Percentiles rank a stretch among this genome's conserved stretches.
Evolutionary conservation across 2,888 invertebrate genomes (phyloP).

Genomic region (Scrobipalpa costella): DNA sequence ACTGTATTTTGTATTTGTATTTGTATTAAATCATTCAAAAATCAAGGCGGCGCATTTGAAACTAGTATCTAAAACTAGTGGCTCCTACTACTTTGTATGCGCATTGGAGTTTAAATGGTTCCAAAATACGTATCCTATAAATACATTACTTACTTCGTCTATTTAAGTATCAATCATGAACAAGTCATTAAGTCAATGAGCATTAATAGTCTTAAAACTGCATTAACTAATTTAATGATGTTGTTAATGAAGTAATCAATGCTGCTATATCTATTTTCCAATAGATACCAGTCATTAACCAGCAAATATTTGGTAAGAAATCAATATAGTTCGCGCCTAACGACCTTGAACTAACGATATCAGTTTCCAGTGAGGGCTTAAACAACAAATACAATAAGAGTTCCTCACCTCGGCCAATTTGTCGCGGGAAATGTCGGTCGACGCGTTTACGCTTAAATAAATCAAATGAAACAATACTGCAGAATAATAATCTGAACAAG

Average conservation of each 20-base stretch:
- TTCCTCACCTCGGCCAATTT: slow-evolving; percentile 48
- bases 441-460: slow-evolving; percentile 58
- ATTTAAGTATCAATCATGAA: too few species aligned
- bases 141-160: too few species aligned
- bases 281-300: not conserved
- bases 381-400: not conserved
- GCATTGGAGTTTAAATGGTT: too few species aligned
- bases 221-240: too few species aligned
- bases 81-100: too few species aligned
- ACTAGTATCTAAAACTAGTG: too few species aligned
- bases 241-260: not conserved
- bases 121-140: too few species aligned
- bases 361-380: not conserved
- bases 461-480: slow-evolving; percentile 40
- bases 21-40: too few species aligned
- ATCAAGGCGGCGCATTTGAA: too few species aligned
- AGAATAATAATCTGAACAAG: not conserved
- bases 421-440: slow-evolving; percentile 56
- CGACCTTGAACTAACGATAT: slow-evolving; percentile 1
- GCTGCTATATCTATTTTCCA: not conserved
- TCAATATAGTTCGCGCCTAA: not conserved
- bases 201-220: too few species aligned
- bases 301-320: slow-evolving; percentile 3
- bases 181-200: too few species aligned
- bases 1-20: too few species aligned